phyloP scores from a whole-genome alignment of 2,113 vertebrate genomes.

The Pteropus alecto region DNA sequence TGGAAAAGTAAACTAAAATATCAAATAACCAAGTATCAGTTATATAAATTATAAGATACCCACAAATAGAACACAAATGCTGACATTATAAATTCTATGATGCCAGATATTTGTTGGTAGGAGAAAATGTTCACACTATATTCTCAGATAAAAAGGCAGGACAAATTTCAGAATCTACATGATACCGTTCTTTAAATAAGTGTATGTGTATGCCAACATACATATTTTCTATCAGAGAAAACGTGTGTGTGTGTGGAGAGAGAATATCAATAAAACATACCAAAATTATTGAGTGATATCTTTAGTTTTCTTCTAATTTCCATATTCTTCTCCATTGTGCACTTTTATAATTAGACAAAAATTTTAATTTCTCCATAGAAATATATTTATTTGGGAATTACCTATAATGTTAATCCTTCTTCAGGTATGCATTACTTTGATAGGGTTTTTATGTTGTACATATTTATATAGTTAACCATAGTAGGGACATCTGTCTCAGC shows the following conservation, averaged over 20 bases:
- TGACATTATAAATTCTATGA: background rate
- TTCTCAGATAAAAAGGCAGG: background rate
- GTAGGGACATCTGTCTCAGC: background rate
- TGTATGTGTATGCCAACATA: background rate
- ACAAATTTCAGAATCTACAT: background rate
- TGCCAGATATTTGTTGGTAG: background rate
- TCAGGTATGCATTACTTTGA: background rate
- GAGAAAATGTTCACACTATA: background rate
- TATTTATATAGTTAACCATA: background rate
- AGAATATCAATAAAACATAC: background rate
- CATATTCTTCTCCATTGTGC: background rate
- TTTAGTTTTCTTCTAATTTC: background rate
- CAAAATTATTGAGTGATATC: background rate
- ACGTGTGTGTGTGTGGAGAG: background rate
- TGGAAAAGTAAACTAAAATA: background rate
- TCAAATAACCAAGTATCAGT: background rate
- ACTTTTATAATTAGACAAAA: slow-evolving; percentile 1
- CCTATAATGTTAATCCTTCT: background rate
- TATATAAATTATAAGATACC: background rate
- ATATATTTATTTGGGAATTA: background rate
- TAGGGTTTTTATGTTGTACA: background rate
- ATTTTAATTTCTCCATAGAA: background rate
- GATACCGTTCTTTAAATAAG: background rate
- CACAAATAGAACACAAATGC: background rate
- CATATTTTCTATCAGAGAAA: background rate